A percentile compares a stretch with the other conserved stretches of the same genome.
Conservation (phyloP, 1,140 invertebrate genomes). For the Pararge aegeria region DNA sequence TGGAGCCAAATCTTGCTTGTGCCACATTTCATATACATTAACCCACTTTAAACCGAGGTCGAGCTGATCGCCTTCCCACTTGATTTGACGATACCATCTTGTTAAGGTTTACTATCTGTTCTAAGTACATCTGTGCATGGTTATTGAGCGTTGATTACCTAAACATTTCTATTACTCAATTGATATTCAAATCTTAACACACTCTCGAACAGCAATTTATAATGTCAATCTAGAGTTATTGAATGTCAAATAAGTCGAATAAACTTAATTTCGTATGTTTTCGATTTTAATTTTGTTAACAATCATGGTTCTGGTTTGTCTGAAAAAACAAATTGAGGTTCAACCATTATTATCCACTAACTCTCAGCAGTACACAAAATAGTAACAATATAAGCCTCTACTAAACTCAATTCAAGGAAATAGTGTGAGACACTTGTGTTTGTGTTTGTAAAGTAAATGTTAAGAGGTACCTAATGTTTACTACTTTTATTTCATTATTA, state of each 20-base stretch:
- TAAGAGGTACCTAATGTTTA: no score
- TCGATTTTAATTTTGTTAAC: no score
- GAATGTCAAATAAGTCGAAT: no score
- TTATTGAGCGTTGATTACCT: background rate
- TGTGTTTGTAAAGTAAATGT: background rate
- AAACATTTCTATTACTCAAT: background rate
- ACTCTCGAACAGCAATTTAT: no score
- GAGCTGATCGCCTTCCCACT: constrained; percentile 43
- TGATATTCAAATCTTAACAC: background rate
- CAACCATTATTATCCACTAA: background rate
- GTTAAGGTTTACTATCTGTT: constrained; percentile 14
- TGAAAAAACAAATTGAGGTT: background rate
- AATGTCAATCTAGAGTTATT: no score
- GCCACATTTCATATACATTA: constrained; percentile 65
- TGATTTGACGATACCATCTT: constrained; percentile 31
- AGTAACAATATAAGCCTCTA: background rate
- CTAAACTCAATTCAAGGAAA: background rate
- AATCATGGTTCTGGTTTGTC: no score
- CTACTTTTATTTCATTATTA: no score
- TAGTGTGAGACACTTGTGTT: background rate
- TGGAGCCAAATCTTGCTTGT: constrained; percentile 50
- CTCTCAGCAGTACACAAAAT: background rate
- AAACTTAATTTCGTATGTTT: no score
- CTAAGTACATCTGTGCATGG: background rate
- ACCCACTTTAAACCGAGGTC: constrained; percentile 62